A percentile compares a stretch with the other conserved stretches of the same genome.
phyloP scores from a whole-genome alignment of 2,888 invertebrate genomes.

The Notodonta ziczac region DNA sequence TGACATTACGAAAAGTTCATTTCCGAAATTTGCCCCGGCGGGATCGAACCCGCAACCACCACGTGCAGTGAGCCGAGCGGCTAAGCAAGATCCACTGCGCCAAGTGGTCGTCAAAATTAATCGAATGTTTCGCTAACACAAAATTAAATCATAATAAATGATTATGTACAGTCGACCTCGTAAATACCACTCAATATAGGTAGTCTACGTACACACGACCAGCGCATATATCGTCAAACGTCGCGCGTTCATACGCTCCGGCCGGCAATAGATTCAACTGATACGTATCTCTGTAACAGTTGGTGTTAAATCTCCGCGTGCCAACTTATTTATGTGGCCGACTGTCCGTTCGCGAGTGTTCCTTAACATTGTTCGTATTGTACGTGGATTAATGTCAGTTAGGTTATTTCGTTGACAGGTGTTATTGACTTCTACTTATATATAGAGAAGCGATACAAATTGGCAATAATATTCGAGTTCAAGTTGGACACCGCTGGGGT shows the following conservation, averaged over 20 bases:
- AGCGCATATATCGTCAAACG: slow-evolving; percentile 46
- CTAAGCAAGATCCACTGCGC: too few relatives aligned
- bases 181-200: slow-evolving; percentile 44
- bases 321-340: slow-evolving; percentile 58
- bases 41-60: too few relatives aligned
- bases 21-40: too few relatives aligned
- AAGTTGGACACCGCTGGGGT: too few relatives aligned
- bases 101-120: too few relatives aligned
- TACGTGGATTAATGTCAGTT: not conserved
- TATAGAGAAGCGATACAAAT: too few relatives aligned
- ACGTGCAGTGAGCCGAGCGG: too few relatives aligned
- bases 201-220: slow-evolving; percentile 22
- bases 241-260: slow-evolving; percentile 55
- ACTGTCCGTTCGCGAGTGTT: slow-evolving; percentile 41
- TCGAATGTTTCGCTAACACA: not conserved
- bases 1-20: too few relatives aligned
- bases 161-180: slow-evolving; percentile 40
- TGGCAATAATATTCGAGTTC: too few relatives aligned
- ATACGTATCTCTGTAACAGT: slow-evolving; percentile 62
- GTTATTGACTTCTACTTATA: too few relatives aligned
- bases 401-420: too few relatives aligned
- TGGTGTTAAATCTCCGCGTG: slow-evolving; percentile 59
- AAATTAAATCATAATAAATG: slow-evolving; percentile 31
- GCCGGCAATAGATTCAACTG: slow-evolving; percentile 62
- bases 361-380: slow-evolving; percentile 4